These are phyloP conservation scores for Muntiacus reevesi DNA, from an alignment of 2,113 vertebrate species.

Conservation along the genomic window DNA sequence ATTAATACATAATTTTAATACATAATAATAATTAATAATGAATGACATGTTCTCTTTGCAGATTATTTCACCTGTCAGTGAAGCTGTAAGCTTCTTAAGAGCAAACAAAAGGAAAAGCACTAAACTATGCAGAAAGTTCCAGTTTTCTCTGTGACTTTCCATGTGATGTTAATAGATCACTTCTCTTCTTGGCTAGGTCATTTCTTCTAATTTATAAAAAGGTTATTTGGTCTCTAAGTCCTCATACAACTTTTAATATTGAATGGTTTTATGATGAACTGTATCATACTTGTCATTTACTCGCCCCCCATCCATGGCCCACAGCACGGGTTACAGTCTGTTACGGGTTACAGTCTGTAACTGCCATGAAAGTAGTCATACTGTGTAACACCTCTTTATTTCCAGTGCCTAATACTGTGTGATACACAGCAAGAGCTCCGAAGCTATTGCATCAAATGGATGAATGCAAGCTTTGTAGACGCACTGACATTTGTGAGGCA, in stretches of 20 bases:
- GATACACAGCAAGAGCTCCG: background rate
- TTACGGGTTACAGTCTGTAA: background rate
- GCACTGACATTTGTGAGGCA: background rate
- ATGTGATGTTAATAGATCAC: background rate
- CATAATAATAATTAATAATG: too few relatives aligned
- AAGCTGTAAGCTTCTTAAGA: background rate
- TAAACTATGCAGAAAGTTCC: background rate
- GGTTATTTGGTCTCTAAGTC: background rate
- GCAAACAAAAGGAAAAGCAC: background rate
- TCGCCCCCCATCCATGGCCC: background rate
- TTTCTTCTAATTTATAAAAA: background rate
- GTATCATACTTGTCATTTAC: background rate
- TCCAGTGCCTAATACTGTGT: background rate
- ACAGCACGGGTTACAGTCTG: background rate
- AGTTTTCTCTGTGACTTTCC: background rate
- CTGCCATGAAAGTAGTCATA: background rate
- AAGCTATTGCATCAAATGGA: background rate
- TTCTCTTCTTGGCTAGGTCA: background rate
- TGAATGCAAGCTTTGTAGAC: background rate
- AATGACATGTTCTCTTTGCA: background rate
- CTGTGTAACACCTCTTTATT: background rate
- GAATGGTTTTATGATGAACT: background rate
- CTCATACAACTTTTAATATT: background rate
- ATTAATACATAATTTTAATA: too few relatives aligned
- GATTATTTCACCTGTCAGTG: background rate